A percentile compares a stretch with the other conserved stretches of the same genome.
Conservation (phyloP, 2,888 invertebrate genomes). For the Dichetophora obliterata region DNA sequence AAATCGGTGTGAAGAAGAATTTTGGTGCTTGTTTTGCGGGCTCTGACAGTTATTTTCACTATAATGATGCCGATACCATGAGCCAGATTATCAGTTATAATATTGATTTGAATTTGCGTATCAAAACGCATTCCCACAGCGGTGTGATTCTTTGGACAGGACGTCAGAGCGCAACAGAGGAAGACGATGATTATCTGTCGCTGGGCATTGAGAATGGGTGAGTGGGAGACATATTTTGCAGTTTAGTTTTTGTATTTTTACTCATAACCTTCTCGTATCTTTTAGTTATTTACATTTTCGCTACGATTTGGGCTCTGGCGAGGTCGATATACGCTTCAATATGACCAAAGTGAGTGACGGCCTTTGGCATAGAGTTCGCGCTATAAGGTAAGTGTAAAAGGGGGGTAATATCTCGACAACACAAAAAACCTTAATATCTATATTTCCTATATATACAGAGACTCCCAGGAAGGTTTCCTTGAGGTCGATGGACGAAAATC, state of each 20-base stretch:
- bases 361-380: conserved; percentile 82
- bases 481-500: conserved; percentile 91
- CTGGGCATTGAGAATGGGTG: conserved; percentile 84
- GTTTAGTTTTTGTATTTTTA: neutral
- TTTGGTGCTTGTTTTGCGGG: conserved; percentile 84
- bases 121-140: conserved; percentile 78
- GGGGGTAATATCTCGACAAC: neutral
- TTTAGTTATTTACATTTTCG: conserved; percentile 72
- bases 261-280: neutral
- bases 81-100: conserved; percentile 87
- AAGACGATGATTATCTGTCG: conserved; percentile 82
- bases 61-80: conserved; percentile 87
- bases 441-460: conserved; percentile 72
- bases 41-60: conserved; percentile 87
- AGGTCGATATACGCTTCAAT: conserved; percentile 87
- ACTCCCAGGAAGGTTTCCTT: conserved; percentile 86
- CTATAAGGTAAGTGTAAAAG: conserved; percentile 76
- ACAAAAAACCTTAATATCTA: neutral
- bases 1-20: conserved; percentile 63
- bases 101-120: conserved; percentile 89
- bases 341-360: conserved; percentile 90
- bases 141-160: conserved; percentile 92
- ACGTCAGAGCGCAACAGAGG: conserved; percentile 73
- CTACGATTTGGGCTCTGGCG: conserved; percentile 90
- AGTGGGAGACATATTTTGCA: conserved; percentile 31